phyloP scores from a whole-genome alignment of 2,113 vertebrate genomes.

The Pelvicachromis taeniatus region DNA sequence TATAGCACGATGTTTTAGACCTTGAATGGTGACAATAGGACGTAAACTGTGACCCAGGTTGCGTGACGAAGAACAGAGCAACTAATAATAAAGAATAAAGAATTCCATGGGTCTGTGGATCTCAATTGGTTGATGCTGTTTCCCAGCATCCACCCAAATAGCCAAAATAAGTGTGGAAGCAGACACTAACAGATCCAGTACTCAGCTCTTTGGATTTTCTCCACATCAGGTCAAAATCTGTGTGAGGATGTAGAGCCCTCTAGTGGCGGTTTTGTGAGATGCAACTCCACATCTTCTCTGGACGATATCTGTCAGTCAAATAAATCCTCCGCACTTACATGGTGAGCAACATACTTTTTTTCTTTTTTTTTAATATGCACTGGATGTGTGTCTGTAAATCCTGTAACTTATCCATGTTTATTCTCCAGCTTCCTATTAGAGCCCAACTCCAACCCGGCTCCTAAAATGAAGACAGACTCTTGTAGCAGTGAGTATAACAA shows the following conservation, averaged over 20 bases:
- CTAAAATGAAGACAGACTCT: background rate
- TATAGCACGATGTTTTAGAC: too few relatives aligned
- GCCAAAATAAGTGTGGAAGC: background rate
- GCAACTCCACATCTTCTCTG: conserved; percentile 30
- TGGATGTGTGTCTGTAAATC: background rate
- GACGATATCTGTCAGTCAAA: conserved; percentile 31
- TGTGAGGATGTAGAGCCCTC: conserved; percentile 22
- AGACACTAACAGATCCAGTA: background rate
- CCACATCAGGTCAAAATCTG: conserved; percentile 18
- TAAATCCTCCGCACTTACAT: conserved; percentile 7
- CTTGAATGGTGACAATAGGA: too few relatives aligned
- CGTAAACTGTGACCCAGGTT: too few relatives aligned
- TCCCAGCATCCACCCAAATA: too few relatives aligned
- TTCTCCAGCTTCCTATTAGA: conserved; percentile 11
- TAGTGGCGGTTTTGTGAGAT: conserved; percentile 45
- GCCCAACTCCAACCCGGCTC: background rate
- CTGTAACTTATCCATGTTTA: background rate
- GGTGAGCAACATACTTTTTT: conserved; percentile 35
- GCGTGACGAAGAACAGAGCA: too few relatives aligned
- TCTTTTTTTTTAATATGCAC: background rate
- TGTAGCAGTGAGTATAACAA: conserved; percentile 23
- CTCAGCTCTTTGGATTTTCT: background rate
- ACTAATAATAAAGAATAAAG: too few relatives aligned
- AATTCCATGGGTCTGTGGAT: too few relatives aligned
- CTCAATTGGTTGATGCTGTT: too few relatives aligned